Evolutionary conservation across 2,113 vertebrate genomes (phyloP), one percentile per base, ranked within the genome.

Genomic region (Colinus virginianus): DNA sequence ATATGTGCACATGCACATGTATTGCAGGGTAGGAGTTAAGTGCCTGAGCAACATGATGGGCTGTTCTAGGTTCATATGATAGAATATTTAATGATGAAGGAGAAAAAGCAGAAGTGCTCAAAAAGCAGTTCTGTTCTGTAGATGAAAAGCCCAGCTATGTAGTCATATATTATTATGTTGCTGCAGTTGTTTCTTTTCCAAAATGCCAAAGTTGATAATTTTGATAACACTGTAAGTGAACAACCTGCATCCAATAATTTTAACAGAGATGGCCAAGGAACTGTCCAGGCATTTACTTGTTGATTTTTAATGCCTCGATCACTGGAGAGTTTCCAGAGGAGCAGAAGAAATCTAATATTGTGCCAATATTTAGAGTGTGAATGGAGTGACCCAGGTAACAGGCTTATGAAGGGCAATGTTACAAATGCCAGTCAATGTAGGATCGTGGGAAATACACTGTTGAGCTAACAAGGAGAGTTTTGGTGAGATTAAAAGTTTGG

Each of bases 181-280:
- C 53, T 63, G 76, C 79, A 77, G 42, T 4, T 25, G 25, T 45
- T 77, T 46, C 38, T 74, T 72, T 85, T 87, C 82, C 46, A 91
- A 90, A 90, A 74, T 93, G 85, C 32, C 68, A 59, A 71, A 82
- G 38, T 15, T 82, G 55, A 66, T 92, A 13, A 76, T 55, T 91
- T 84, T 90, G 76, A 85, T 89, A 79, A 34, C 32, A 11, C 7
- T 59, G 63, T 84, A 63, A 77, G 32, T 51, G 38, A 83, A 9
- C 46, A 91, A 86, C 49, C 78, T 70, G 34, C 49, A 51, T 90
- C 55, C 64, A 85, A 32, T 66, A 85, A 80, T 87, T 93, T 74
- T 90, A 48, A 63, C 56, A 55, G 81, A 69, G 62, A 38, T 70
- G 68, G 82, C 78, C 90, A 95, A 92, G 55, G 94, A 94, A 42